Evolutionary conservation across 2,797 vertebrate species (phyloP), one percentile per base, ranked within the genome.

Genomic region (Peromyscus attwateri): DNA sequence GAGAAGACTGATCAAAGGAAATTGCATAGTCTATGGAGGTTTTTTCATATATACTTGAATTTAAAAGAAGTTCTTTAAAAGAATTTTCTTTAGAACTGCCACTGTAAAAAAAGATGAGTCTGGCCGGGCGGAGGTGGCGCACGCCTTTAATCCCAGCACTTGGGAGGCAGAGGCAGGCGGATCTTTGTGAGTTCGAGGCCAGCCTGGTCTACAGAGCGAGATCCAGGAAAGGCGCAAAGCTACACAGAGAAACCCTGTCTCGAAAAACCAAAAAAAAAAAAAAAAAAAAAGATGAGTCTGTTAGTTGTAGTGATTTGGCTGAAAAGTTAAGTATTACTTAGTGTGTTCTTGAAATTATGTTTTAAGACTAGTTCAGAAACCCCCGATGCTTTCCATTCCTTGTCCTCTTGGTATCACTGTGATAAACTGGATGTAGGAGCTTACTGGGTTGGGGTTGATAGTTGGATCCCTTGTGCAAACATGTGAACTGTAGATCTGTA

Each of bases 311-410:
- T 92, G 17, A 94, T 92, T 80, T 81, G 60, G 81, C 49, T 52
- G 71, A 80, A 87, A 94, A 55, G 2, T 37, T 82, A 46, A 87
- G 13, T 75, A 93, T 84, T 87, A 87, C 82, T 91, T 87, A 79
- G 34, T 80, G 12, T 5, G n/a, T 95, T 70, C 21, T 79, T 95
- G 81, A 93, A 94, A 75, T 89, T 91, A 34, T 70, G 4, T 81
- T 95, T 87, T 92, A 90, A 90, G 60, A 52, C 21, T 91, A 64
- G 37, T 89, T n/a, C 91, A n/a, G 29, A 92, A 93, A 89, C 13
- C 49, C 49, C 6, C 17, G 84, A 43, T 57, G 29, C 6, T 96
- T 94, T 96, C 29, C 57, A 27, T 87, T 66, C 68, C 52, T 89
- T 77, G 10, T 73, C 66, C 31, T 34, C 2, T 71, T 57, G 60